A percentile compares a stretch with the other conserved stretches of the same genome.
These are phyloP conservation scores for Agrochola lychnidis DNA, from an alignment of 2,888 invertebrate species.

Conservation along the genomic window DNA sequence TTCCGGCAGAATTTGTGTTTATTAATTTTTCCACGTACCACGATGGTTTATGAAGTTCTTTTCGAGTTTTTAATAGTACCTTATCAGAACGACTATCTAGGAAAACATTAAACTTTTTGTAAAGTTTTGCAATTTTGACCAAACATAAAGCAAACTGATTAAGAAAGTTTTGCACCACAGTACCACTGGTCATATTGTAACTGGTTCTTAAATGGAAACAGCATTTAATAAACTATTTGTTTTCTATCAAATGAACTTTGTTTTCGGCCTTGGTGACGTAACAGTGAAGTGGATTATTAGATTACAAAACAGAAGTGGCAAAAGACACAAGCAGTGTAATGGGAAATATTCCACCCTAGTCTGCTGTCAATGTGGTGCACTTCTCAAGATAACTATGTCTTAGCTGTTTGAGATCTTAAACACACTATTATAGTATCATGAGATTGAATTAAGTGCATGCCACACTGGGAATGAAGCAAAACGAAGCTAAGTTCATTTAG, in stretches of 20 bases:
- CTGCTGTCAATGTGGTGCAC: not conserved
- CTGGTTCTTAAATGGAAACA: not conserved
- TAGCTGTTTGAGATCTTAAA: not conserved
- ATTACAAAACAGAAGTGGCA: not conserved
- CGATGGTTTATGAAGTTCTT: not conserved
- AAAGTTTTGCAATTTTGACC: not conserved
- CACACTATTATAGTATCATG: not conserved
- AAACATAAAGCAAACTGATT: not conserved
- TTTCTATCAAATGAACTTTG: not conserved
- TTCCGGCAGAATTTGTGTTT: slow-evolving; percentile 42
- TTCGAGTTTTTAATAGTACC: not conserved
- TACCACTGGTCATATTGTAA: not conserved
- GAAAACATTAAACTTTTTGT: not conserved
- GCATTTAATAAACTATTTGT: no score
- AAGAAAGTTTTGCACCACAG: not conserved
- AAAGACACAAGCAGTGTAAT: not conserved
- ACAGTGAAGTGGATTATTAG: not conserved
- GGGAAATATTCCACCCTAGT: not conserved
- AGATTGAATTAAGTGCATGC: no score
- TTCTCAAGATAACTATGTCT: not conserved
- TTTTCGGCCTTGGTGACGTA: not conserved
- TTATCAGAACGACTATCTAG: not conserved
- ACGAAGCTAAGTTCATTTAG: no score
- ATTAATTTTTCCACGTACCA: slow-evolving; percentile 55
- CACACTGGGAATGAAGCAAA: no score